Evolutionary conservation across 2,113 vertebrate species (phyloP).

Genomic region (Campylomormyrus numenius): DNA sequence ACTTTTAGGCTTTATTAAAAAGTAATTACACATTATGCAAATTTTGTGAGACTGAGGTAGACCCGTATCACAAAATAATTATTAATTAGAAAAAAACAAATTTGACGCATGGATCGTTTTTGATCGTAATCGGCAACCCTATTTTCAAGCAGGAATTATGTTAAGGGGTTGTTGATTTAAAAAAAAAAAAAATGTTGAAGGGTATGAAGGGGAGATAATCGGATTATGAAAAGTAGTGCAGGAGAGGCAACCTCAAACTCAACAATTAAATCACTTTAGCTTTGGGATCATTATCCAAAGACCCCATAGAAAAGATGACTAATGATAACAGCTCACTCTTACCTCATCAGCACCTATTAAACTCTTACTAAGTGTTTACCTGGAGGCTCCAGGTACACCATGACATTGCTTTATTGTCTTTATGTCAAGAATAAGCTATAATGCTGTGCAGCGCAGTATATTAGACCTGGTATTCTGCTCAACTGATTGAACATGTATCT

Average conservation of each 20-base stretch:
- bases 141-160: background rate
- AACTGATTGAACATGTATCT: background rate
- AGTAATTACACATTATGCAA: constrained; percentile 16
- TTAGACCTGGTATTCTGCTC: background rate
- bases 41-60: constrained; percentile 3
- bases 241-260: constrained; percentile 1
- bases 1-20: constrained; percentile 20
- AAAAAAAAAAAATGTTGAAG: background rate
- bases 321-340: background rate
- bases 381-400: background rate
- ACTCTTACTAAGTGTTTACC: constrained; percentile 1
- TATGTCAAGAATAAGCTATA: background rate
- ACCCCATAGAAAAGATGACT: constrained; percentile 11
- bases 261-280: constrained; percentile 20
- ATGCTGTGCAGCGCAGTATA: background rate
- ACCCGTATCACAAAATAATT: constrained; percentile 11
- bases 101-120: constrained; percentile 8
- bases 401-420: background rate
- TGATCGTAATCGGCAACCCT: background rate
- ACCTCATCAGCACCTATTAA: constrained; percentile 24
- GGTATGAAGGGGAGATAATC: constrained; percentile 10
- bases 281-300: constrained; percentile 17
- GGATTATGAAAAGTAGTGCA: constrained; percentile 9
- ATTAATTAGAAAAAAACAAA: constrained; percentile 6
- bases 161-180: background rate